Percentiles rank a stretch among this genome's conserved stretches.
These are phyloP conservation scores for Brienomyrus longianalis DNA, from an alignment of 2,113 vertebrate genomes.

Conservation along the genomic window DNA sequence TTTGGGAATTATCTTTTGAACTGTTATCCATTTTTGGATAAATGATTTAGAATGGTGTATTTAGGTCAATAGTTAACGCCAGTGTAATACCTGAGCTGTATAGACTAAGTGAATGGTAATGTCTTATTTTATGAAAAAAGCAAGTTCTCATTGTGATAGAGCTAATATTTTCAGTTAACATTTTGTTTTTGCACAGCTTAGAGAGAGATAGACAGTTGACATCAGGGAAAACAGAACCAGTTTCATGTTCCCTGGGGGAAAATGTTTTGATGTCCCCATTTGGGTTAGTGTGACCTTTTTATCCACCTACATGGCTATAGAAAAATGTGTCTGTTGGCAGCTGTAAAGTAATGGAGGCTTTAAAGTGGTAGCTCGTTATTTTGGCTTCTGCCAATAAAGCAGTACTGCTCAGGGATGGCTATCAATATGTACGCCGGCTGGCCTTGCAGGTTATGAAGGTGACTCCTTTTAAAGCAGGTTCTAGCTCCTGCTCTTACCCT, in stretches of 20 bases:
- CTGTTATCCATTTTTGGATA: not conserved
- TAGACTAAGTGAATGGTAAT: not conserved
- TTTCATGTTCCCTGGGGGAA: conserved; percentile 38
- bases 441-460: not conserved
- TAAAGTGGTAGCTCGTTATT: not conserved
- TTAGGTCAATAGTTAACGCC: not conserved
- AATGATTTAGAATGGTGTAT: not conserved
- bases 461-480: not conserved
- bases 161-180: conserved; percentile 26
- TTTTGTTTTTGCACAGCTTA: conserved; percentile 48
- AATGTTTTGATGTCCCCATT: conserved; percentile 37
- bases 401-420: too few relatives aligned
- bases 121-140: not conserved
- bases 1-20: not conserved
- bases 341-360: not conserved
- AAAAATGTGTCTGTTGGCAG: not conserved
- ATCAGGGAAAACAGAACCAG: conserved; percentile 40
- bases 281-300: conserved; percentile 47
- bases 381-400: too few relatives aligned
- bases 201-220: conserved; percentile 40
- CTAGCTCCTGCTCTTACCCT: not conserved
- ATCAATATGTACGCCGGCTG: not conserved
- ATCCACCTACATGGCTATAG: not conserved
- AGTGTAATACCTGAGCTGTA: not conserved
- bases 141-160: not conserved